Conservation (phyloP, 2,888 invertebrate genomes). For the Drosophila pullipes region DNA sequence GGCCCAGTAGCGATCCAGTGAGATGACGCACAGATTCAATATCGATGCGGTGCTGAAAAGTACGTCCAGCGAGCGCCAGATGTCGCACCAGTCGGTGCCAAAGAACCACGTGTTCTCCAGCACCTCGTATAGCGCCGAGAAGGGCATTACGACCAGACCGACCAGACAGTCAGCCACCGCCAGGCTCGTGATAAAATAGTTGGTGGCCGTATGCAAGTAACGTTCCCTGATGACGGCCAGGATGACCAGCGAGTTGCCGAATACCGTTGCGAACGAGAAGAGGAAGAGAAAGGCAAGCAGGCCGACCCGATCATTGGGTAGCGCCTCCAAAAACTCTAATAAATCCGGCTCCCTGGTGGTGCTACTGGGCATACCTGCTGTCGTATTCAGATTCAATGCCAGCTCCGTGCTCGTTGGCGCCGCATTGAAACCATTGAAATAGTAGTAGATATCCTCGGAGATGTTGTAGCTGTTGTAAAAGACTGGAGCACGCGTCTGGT, state of each 20-base stretch:
- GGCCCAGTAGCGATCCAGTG: constrained; percentile 98
- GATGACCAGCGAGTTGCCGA: constrained; percentile 97
- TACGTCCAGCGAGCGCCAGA: constrained; percentile 98
- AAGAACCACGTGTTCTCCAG: constrained; percentile 97
- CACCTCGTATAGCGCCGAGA: constrained; percentile 95
- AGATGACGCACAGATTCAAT: constrained; percentile 98
- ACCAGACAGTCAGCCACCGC: constrained; percentile 98
- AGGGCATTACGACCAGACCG: constrained; percentile 99
- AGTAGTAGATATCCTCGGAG: constrained; percentile 84
- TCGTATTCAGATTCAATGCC: constrained; percentile 48
- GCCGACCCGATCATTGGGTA: constrained; percentile 90
- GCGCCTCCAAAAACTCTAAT: constrained; percentile 84
- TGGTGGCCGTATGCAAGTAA: constrained; percentile 98
- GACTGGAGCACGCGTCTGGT: constrained; percentile 71
- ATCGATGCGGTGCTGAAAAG: constrained; percentile 99
- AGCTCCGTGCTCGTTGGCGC: constrained; percentile 61
- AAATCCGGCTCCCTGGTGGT: constrained; percentile 83
- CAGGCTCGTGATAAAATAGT: constrained; percentile 98
- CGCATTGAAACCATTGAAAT: constrained; percentile 81
- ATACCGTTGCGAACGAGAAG: constrained; percentile 96
- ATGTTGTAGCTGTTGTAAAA: constrained; percentile 84
- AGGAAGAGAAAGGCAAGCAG: constrained; percentile 93
- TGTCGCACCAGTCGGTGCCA: constrained; percentile 98
- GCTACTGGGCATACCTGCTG: constrained; percentile 21
- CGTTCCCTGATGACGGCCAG: constrained; percentile 96